phyloP scores from a whole-genome alignment of 2,888 invertebrate genomes.

The Pilophorus perplexus region DNA sequence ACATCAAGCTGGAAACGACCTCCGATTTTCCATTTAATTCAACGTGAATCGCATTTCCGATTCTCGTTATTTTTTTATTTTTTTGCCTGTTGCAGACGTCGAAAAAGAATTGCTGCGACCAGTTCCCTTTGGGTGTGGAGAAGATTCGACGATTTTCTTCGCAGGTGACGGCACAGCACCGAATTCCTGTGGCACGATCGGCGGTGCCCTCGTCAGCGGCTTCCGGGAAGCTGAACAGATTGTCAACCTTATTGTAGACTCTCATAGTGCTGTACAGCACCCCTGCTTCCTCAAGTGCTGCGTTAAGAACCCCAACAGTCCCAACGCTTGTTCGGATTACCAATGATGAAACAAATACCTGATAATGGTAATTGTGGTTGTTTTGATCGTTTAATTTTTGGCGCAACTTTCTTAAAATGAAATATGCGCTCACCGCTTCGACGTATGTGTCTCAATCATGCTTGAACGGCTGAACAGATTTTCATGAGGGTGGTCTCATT shows the following conservation, averaged over 20 bases:
- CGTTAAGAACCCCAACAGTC: slow-evolving; percentile 23
- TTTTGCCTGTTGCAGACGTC: slow-evolving; percentile 2
- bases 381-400: too few species aligned
- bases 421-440: too few species aligned
- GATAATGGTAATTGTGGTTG: too few species aligned
- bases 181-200: slow-evolving; percentile 16
- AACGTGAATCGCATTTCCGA: too few species aligned
- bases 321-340: too few species aligned
- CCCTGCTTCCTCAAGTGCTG: slow-evolving; percentile 32
- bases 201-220: slow-evolving; percentile 28
- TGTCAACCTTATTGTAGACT: slow-evolving; percentile 1
- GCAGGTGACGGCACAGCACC: slow-evolving; percentile 42
- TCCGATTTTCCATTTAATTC: too few species aligned
- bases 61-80: neutral
- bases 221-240: slow-evolving; percentile 36
- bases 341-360: too few species aligned
- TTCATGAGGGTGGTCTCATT: too few species aligned
- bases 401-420: too few species aligned
- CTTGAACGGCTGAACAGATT: too few species aligned
- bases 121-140: slow-evolving; percentile 49
- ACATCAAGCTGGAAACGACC: neutral
- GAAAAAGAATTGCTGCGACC: slow-evolving; percentile 24
- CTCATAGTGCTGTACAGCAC: neutral
- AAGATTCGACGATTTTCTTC: slow-evolving; percentile 52
- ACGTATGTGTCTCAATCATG: too few species aligned